Evolutionary conservation across 2,888 invertebrate genomes (phyloP).

Genomic region (Tinea pellionella): DNA sequence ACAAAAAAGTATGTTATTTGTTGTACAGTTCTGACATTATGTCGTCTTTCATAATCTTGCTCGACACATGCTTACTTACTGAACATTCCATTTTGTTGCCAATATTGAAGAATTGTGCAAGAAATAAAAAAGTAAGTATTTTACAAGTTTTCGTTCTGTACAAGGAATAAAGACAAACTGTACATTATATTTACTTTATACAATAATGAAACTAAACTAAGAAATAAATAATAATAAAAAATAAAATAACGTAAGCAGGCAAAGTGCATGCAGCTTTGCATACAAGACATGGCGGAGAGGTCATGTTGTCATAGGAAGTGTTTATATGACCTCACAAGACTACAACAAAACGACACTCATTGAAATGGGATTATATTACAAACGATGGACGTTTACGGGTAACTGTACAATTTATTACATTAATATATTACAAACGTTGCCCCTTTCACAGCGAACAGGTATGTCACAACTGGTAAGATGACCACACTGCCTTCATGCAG

Average conservation of each 20-base stretch:
- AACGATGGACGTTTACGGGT: slow-evolving; percentile 66
- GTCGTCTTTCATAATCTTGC: slow-evolving; percentile 40
- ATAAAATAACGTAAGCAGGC: slow-evolving; percentile 76
- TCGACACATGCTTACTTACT: slow-evolving; percentile 52
- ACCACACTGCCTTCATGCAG: slow-evolving; percentile 61
- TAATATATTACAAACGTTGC: slow-evolving; percentile 74
- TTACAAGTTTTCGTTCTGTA: slow-evolving; percentile 62
- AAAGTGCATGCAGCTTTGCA: slow-evolving; percentile 75
- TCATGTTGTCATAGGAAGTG: slow-evolving; percentile 75
- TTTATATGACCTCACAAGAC: slow-evolving; percentile 66
- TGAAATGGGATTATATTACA: slow-evolving; percentile 67
- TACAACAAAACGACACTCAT: slow-evolving; percentile 80
- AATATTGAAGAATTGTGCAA: slow-evolving; percentile 76
- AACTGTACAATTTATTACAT: slow-evolving; percentile 58
- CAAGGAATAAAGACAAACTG: slow-evolving; percentile 64
- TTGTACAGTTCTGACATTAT: slow-evolving; percentile 18
- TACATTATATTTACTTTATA: slow-evolving; percentile 64
- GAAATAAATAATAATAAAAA: slow-evolving; percentile 66
- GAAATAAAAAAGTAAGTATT: slow-evolving; percentile 69
- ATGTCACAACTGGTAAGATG: slow-evolving; percentile 80
- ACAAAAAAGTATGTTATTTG: slow-evolving; percentile 23
- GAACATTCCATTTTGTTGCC: slow-evolving; percentile 77
- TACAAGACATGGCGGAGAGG: slow-evolving; percentile 74
- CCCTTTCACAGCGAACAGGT: slow-evolving; percentile 86
- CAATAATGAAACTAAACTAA: slow-evolving; percentile 67